Evolutionary conservation across 1,140 invertebrate genomes (phyloP).

Genomic region (Araneus ventricosus): DNA sequence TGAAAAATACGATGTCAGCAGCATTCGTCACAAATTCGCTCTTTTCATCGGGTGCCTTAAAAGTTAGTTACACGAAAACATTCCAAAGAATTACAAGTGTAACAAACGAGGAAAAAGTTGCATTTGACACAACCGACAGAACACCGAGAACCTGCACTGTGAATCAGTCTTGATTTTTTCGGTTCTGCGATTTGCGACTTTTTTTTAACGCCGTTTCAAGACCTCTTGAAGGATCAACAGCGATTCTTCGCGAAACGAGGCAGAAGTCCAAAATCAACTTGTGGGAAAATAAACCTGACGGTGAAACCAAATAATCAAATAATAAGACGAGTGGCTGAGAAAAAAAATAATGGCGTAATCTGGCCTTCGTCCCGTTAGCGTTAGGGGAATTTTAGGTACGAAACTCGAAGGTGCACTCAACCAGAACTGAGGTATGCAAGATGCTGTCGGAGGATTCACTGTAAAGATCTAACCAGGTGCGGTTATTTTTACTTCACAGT

Average conservation of each 20-base stretch:
- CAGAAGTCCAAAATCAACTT: conserved; percentile 35
- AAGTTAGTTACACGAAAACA: conserved; percentile 15
- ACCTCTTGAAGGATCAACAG: conserved; percentile 23
- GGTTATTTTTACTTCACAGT: conserved; percentile 5
- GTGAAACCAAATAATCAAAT: conserved; percentile 34
- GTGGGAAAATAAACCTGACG: conserved; percentile 13
- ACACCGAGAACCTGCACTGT: not conserved
- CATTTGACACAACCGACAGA: not conserved
- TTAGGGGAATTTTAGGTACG: conserved; percentile 8
- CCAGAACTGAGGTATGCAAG: conserved; percentile 11
- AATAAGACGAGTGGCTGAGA: not conserved
- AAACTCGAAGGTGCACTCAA: conserved; percentile 23
- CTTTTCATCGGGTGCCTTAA: conserved; percentile 25
- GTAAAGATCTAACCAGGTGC: conserved; percentile 17
- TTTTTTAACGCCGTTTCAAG: conserved; percentile 8
- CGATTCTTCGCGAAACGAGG: not conserved
- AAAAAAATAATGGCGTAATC: not conserved
- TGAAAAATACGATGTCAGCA: conserved; percentile 4
- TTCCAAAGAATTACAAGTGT: conserved; percentile 11
- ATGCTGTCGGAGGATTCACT: not conserved
- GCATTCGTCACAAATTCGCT: conserved; percentile 10
- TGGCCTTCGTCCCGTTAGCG: conserved; percentile 24
- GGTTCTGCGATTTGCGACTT: not conserved
- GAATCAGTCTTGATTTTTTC: not conserved
- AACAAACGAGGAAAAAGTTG: not conserved